Conservation (phyloP, 2,113 vertebrate genomes). For the Tichodroma muraria region DNA sequence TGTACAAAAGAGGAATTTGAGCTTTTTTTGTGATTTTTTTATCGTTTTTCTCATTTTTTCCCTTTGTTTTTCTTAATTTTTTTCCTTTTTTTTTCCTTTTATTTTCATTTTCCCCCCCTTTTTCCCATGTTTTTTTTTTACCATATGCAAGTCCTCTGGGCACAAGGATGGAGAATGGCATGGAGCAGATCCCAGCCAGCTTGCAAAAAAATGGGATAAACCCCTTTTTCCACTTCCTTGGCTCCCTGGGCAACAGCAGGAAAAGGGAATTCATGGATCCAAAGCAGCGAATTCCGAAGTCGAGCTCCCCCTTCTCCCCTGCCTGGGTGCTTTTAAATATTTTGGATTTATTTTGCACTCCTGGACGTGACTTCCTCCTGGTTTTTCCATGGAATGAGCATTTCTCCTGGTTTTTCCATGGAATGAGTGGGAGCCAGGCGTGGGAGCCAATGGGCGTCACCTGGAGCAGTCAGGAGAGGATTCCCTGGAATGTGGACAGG, state of each 20-base stretch:
- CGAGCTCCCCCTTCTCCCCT: neutral
- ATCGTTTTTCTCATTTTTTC: neutral
- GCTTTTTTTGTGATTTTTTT: neutral
- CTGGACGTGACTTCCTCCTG: neutral
- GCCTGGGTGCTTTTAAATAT: neutral
- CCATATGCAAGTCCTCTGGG: slow-evolving; percentile 43
- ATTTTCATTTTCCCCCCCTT: neutral
- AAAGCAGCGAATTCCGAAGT: neutral
- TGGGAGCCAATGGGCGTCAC: neutral
- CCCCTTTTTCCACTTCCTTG: neutral
- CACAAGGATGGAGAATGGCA: slow-evolving; percentile 31
- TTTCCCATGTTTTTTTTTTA: neutral
- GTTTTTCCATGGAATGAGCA: neutral
- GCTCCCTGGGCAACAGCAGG: neutral
- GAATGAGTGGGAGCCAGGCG: neutral
- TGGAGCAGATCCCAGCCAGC: neutral
- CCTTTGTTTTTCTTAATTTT: too few species aligned
- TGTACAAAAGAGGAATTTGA: slow-evolving; percentile 90
- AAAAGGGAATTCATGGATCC: neutral
- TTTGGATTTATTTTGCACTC: neutral
- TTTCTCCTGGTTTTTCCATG: neutral
- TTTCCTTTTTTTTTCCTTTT: neutral
- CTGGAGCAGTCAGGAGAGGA: neutral
- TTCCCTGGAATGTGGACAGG: neutral
- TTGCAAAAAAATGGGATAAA: neutral